Evolutionary conservation across 2,113 vertebrate species (phyloP).

Genomic region (Chloropsis hardwickii): DNA sequence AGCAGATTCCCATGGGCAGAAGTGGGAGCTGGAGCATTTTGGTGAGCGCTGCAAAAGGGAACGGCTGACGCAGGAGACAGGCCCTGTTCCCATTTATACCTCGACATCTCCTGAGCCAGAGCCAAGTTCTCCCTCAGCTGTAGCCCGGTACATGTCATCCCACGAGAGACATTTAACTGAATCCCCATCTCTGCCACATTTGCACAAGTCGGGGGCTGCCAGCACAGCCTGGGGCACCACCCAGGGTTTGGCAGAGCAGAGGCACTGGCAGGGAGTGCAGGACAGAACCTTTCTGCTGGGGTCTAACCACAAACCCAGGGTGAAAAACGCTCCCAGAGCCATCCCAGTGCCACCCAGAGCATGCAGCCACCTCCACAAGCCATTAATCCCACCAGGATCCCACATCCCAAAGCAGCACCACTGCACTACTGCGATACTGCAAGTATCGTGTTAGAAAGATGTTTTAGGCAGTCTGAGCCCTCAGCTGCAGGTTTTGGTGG

Average conservation of each 20-base stretch:
- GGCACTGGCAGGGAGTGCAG: background rate
- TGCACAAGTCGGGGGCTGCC: background rate
- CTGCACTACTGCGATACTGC: fast-evolving
- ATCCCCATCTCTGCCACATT: background rate
- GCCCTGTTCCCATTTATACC: background rate
- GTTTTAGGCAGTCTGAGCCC: background rate
- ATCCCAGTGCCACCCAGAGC: background rate
- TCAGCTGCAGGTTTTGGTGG: background rate
- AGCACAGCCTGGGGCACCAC: background rate
- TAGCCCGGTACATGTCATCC: background rate
- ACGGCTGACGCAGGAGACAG: background rate
- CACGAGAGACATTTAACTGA: background rate
- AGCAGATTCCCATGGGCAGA: background rate
- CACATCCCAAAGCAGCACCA: background rate
- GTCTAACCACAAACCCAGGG: background rate
- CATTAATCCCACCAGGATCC: background rate
- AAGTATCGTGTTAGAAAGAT: fast-evolving
- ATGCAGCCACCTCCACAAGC: background rate
- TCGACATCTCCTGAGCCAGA: background rate
- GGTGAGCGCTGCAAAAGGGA: background rate
- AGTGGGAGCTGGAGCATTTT: background rate
- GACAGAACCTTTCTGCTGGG: background rate
- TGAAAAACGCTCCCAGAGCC: background rate
- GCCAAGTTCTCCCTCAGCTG: background rate
- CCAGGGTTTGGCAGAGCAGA: background rate